Evolutionary conservation across 2,797 vertebrate genomes (phyloP).

Genomic region (Onychomys torridus): DNA sequence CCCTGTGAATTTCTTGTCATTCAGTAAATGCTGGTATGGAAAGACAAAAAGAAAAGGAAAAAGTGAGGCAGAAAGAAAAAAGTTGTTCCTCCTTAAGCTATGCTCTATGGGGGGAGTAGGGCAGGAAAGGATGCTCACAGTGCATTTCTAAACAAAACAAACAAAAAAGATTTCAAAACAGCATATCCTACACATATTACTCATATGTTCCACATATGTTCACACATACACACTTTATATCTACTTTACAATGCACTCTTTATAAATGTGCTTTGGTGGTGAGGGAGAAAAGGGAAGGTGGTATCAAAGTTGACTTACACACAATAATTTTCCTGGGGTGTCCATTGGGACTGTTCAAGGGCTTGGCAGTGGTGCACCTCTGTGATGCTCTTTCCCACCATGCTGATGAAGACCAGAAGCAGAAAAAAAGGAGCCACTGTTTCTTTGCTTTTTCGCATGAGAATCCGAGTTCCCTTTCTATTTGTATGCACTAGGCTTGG

Average conservation of each 20-base stretch:
- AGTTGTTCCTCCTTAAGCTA: neutral
- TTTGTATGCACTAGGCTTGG: constrained; percentile 24
- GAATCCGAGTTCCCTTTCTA: constrained; percentile 44
- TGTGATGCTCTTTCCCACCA: neutral
- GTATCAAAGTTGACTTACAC: neutral
- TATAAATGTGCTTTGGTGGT: neutral
- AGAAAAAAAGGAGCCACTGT: constrained; percentile 11
- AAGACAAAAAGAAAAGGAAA: neutral
- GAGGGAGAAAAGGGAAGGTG: neutral
- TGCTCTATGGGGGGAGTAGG: neutral
- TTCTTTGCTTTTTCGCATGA: neutral
- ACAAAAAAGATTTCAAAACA: neutral
- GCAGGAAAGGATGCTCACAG: neutral
- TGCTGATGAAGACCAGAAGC: constrained; percentile 33
- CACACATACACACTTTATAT: neutral
- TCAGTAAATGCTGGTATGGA: too few species aligned
- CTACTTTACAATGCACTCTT: neutral
- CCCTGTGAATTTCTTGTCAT: neutral
- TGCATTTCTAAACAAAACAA: neutral
- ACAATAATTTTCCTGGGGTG: neutral
- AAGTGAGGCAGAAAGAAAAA: neutral
- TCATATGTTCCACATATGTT: neutral
- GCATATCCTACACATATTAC: neutral
- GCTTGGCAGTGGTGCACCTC: neutral
- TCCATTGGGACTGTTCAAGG: constrained; percentile 8